These are phyloP conservation scores for Agrilus biguttatus DNA, from an alignment of 2,888 invertebrate species.

Conservation along the genomic window DNA sequence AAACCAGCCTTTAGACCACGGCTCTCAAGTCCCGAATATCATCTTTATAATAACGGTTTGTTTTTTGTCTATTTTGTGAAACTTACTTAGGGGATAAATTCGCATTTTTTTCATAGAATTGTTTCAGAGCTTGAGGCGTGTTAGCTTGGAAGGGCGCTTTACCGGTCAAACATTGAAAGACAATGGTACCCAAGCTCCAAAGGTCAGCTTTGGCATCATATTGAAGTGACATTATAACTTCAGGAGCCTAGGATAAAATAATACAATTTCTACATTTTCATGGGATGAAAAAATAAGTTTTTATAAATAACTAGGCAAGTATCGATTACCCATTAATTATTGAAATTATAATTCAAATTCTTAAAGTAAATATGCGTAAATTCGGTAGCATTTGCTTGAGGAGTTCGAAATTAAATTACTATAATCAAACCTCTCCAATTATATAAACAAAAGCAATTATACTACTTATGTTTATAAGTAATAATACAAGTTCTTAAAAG, in stretches of 20 bases:
- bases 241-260: constrained; percentile 61
- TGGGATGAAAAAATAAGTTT: background rate
- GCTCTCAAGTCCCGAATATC: no score
- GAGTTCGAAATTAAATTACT: no score
- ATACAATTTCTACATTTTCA: background rate
- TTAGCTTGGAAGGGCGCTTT: constrained; percentile 98
- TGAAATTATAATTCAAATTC: no score
- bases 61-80: constrained; percentile 5
- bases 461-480: no score
- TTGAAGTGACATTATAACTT: constrained; percentile 97
- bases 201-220: constrained; percentile 99
- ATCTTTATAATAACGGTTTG: no score
- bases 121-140: constrained; percentile 93
- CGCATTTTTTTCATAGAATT: constrained; percentile 90
- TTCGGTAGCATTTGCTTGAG: no score
- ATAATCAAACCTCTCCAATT: no score
- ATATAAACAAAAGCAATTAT: no score
- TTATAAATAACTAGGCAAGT: background rate
- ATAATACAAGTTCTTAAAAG: no score
- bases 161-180: constrained; percentile 78
- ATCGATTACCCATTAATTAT: no score
- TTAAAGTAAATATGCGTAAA: no score
- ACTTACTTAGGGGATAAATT: constrained; percentile 80
- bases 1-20: no score
- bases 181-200: constrained; percentile 98